Conservation (phyloP, 92 coral and sea anemone genomes). For the Zoanthus sansibaricus region DNA sequence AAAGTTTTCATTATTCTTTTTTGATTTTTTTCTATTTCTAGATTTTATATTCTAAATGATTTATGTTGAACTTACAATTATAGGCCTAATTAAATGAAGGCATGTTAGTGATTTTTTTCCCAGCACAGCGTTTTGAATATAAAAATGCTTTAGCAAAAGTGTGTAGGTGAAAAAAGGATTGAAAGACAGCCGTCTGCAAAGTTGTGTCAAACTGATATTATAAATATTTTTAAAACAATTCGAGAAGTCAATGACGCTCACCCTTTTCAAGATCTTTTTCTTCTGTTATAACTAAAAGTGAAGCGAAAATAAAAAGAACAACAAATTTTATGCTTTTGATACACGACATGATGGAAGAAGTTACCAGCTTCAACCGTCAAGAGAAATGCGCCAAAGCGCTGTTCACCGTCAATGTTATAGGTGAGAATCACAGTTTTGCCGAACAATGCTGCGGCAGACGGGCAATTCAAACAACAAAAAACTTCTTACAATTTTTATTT, state of each 20-base stretch:
- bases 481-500: background rate
- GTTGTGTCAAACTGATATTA: background rate
- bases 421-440: background rate
- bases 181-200: too few species aligned
- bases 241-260: background rate
- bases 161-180: too few species aligned
- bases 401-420: background rate
- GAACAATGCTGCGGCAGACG: background rate
- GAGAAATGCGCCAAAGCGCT: background rate
- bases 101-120: too few species aligned
- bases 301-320: background rate
- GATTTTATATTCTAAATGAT: background rate
- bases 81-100: too few species aligned
- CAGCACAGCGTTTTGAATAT: too few species aligned
- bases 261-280: background rate
- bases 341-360: background rate
- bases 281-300: background rate
- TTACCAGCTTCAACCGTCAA: background rate
- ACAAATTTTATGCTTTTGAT: background rate
- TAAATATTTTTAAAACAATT: too few species aligned
- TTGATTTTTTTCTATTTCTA: background rate
- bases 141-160: too few species aligned
- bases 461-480: background rate
- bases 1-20: background rate
- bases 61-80: background rate